Evolutionary conservation across 2,888 invertebrate genomes (phyloP), one percentile per base, ranked within the genome.

Genomic region (Machimus rusticus): DNA sequence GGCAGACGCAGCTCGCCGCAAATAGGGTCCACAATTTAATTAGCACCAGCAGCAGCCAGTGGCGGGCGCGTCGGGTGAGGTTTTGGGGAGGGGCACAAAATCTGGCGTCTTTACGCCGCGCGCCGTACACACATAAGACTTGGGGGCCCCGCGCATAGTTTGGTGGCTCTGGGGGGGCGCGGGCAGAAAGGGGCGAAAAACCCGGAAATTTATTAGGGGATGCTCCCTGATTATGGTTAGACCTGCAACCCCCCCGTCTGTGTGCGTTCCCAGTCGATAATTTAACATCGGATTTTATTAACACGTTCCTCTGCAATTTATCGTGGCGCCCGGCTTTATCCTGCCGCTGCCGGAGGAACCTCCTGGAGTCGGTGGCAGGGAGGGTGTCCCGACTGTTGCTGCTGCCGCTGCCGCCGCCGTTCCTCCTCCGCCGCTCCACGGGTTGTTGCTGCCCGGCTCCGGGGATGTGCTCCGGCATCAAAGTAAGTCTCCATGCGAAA

Each of bases 291-390:
- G 85, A 85, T 85, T 85, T 85, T 85, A 85, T 85, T 85, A 85
- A 85, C 85, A 85, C 85, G 85, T 85, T 85, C 74, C 85, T 85
- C 74, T 85, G 85, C 74, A 85, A 85, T 85, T 85, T 85, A 85
- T 85, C 46, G 74, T 46, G 14, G 74, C 43, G 85, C 85, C 34
- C 74, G n/a, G 37, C 37, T 12, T 82, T 82, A 82, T 82, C 57
- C 82, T 57, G 34, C 19, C 28, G 23, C 12, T 66, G 19, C 57
- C 57, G 37, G 66, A 16, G n/a, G 31, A 34, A 12, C 34, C 5
- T n/a, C 37, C 76, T 23, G 31, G 76, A 37, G n/a, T 39, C n/a
- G 43, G 43, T 46, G 39, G 19, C 14, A 76, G 76, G 19, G 19
- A 2, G n/a, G n/a, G n/a, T n/a, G n/a, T n/a, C 76, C 76, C 37